Evolutionary conservation across 2,113 vertebrate species (phyloP).

Genomic region (Chaetorhynchus papuensis): DNA sequence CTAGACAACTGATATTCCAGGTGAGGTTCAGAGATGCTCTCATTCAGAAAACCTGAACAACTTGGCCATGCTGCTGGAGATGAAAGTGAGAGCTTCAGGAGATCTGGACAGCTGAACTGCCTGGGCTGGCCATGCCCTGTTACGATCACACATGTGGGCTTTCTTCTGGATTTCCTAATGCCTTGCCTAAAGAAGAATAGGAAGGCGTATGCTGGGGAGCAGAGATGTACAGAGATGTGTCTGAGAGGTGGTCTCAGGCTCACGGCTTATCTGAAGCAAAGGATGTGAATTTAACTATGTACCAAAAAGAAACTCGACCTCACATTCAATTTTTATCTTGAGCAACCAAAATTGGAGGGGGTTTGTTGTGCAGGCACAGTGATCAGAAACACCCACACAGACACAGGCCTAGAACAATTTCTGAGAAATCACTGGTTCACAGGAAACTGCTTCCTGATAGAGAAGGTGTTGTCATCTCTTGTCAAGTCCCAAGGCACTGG

Average conservation of each 20-base stretch:
- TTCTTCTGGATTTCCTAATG: not conserved
- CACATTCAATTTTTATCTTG: not conserved
- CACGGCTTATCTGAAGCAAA: not conserved
- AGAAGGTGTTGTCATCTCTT: not conserved
- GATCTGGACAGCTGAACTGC: not conserved
- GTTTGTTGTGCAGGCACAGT: not conserved
- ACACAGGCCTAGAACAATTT: not conserved
- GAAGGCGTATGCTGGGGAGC: not conserved
- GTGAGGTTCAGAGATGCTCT: not conserved
- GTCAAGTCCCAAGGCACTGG: not conserved
- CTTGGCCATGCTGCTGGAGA: not conserved
- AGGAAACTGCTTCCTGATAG: not conserved
- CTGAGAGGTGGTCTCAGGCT: not conserved
- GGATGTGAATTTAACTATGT: not conserved
- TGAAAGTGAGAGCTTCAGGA: not conserved
- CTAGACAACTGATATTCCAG: not conserved
- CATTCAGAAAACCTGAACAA: not conserved
- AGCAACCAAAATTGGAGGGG: not conserved
- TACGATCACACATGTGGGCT: not conserved
- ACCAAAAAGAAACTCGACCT: not conserved
- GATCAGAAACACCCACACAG: not conserved
- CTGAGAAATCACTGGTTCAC: not conserved
- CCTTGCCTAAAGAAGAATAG: not conserved
- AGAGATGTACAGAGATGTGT: not conserved
- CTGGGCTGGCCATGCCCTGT: not conserved